phyloP scores from a whole-genome alignment of 2,888 invertebrate species.

The Morinoia aosen region DNA sequence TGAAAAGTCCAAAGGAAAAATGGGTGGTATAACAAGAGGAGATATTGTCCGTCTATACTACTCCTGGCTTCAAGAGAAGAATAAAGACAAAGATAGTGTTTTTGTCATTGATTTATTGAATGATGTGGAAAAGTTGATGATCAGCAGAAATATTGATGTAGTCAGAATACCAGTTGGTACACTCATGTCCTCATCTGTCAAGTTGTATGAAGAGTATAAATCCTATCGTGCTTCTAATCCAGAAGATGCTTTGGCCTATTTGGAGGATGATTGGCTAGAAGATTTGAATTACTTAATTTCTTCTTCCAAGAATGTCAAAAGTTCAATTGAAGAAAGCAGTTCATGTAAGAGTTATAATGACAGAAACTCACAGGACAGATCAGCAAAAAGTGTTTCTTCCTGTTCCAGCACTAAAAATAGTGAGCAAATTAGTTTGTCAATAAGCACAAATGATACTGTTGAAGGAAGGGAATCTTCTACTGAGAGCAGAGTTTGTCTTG shows the following conservation, averaged over 20 bases:
- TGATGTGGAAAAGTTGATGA: slow-evolving; percentile 63
- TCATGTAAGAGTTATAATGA: background rate
- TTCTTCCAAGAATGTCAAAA: slow-evolving; percentile 55
- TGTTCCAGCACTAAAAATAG: background rate
- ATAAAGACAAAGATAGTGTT: slow-evolving; percentile 60
- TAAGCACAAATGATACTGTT: background rate
- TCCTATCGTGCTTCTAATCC: slow-evolving; percentile 54
- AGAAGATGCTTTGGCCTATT: slow-evolving; percentile 63
- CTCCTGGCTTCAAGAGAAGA: slow-evolving; percentile 62
- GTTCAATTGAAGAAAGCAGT: slow-evolving; percentile 49
- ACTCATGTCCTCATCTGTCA: slow-evolving; percentile 67
- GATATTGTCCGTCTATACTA: slow-evolving; percentile 63
- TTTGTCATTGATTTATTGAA: slow-evolving; percentile 65
- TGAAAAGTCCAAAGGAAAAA: slow-evolving; percentile 57
- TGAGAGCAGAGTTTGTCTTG: background rate
- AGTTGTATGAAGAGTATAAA: slow-evolving; percentile 62
- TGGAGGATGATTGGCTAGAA: slow-evolving; percentile 66
- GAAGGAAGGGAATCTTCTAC: background rate
- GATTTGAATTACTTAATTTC: slow-evolving; percentile 63
- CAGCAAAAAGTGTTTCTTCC: background rate
- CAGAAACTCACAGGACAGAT: background rate
- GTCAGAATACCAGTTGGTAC: slow-evolving; percentile 64
- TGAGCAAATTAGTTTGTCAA: background rate
- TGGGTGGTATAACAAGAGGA: slow-evolving; percentile 62
- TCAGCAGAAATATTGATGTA: slow-evolving; percentile 56